phyloP scores from a whole-genome alignment of 2,888 invertebrate species.

The Eurytoma adleriae region DNA sequence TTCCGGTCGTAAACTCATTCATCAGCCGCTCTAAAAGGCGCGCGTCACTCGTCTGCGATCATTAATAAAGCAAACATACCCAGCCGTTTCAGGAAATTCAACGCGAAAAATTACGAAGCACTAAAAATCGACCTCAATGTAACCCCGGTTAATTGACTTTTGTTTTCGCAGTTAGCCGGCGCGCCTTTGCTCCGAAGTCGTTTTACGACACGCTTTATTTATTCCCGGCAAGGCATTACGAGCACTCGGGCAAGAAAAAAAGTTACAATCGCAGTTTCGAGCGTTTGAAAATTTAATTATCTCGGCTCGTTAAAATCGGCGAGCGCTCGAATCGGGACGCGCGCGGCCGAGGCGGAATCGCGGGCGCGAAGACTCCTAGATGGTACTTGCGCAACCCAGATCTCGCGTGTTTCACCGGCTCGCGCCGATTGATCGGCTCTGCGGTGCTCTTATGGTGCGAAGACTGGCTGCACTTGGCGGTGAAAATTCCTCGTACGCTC shows the following conservation, averaged over 20 bases:
- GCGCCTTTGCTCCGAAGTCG: too few species aligned
- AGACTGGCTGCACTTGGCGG: slow-evolving; percentile 4
- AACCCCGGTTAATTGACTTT: too few species aligned
- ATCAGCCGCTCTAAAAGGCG: too few species aligned
- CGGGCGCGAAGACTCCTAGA: slow-evolving; percentile 21
- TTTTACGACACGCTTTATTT: too few species aligned
- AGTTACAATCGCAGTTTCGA: too few species aligned
- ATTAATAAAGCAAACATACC: not conserved
- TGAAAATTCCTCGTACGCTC: slow-evolving; percentile 37
- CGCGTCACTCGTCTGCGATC: too few species aligned
- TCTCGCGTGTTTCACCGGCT: slow-evolving; percentile 48
- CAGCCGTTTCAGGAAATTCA: not conserved
- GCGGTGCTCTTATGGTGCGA: slow-evolving; percentile 24
- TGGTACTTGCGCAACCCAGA: slow-evolving; percentile 38
- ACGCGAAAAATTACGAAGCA: not conserved
- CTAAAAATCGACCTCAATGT: too few species aligned
- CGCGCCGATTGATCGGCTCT: not conserved
- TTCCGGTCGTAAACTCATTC: not conserved
- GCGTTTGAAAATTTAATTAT: too few species aligned
- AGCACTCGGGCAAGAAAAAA: slow-evolving; percentile 6
- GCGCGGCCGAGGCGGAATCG: slow-evolving; percentile 14
- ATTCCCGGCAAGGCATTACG: not conserved
- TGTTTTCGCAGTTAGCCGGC: too few species aligned
- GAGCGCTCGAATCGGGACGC: not conserved
- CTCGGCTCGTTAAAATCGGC: too few species aligned